These are phyloP conservation scores for Galerucella pusilla DNA, from an alignment of 2,888 invertebrate genomes.

Conservation along the genomic window DNA sequence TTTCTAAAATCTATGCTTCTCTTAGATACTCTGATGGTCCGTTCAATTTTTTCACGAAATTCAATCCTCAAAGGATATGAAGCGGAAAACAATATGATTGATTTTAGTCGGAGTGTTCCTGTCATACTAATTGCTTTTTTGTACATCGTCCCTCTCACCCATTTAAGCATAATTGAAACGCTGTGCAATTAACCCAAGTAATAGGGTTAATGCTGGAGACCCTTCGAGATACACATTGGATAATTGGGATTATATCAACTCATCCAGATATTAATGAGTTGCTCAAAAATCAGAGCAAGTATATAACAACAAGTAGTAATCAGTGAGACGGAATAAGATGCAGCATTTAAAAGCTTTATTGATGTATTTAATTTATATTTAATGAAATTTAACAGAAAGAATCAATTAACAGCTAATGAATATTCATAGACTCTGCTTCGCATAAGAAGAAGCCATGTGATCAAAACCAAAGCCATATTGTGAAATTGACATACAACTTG, in stretches of 20 bases:
- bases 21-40: not conserved
- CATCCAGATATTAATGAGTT: not conserved
- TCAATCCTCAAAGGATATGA: not conserved
- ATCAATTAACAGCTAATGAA: too few relatives aligned
- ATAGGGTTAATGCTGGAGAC: not conserved
- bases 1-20: too few relatives aligned
- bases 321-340: too few relatives aligned
- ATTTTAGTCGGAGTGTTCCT: not conserved
- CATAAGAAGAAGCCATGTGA: too few relatives aligned
- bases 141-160: not conserved
- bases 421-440: too few relatives aligned
- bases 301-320: not conserved
- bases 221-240: not conserved
- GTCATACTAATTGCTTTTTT: constrained; percentile 6
- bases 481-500: too few relatives aligned
- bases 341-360: too few relatives aligned
- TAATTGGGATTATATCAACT: not conserved
- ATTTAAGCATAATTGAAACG: not conserved
- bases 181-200: constrained; percentile 1
- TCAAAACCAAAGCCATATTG: too few relatives aligned
- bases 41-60: not conserved
- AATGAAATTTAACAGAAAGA: too few relatives aligned
- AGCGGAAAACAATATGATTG: not conserved
- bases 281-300: not conserved
- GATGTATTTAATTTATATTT: too few relatives aligned